Evolutionary conservation across 2,113 vertebrate species (phyloP), one percentile per base, ranked within the genome.

Genomic region (Anas platyrhynchos): DNA sequence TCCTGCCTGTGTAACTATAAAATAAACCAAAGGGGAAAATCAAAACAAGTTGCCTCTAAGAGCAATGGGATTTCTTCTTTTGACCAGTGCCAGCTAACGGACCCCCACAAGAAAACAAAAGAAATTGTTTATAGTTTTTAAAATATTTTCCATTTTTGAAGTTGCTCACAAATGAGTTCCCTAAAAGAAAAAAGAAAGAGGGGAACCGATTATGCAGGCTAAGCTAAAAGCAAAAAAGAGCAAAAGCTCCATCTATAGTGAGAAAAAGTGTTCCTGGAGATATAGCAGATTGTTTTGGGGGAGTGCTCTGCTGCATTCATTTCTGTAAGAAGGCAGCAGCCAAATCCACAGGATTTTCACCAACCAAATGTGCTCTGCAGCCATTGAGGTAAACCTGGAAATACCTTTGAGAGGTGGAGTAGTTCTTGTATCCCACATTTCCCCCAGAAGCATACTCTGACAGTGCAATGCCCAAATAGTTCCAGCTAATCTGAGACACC

Each of bases 131-230:
- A 88, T 54, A 82, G 66, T 69, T 94, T 90, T 12, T 13, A 84
- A 94, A 96, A 86, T 81, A 88, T 84, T 96, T 97, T 93, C 90
- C 83, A 41, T 81, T 93, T 94, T 88, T 91, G 25, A 94, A 92
- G 76, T 89, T 54, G 14, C 29, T 94, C 48, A 61, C 26, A 89
- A 94, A 83, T 77, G 0, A 59, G 67, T 91, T 93, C 93, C 55
- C 68, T 95, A 63, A 36, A 44, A 83, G 12, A 36, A 56, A 69
- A 88, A 46, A 44, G 5, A 65, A 8, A 78, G 14, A 78, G 6
- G 41, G 18, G 27, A 69, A 74, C 52, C 89, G 54, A 92, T 92
- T 93, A 88, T 50, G 65, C 69, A 80, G 93, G 48, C 41, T 72
- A 69, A 93, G 89, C 27, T 71, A 80, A 75, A 87, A 85, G 23